These are phyloP conservation scores for Apamea anceps DNA, from an alignment of 2,888 invertebrate species.

Conservation along the genomic window DNA sequence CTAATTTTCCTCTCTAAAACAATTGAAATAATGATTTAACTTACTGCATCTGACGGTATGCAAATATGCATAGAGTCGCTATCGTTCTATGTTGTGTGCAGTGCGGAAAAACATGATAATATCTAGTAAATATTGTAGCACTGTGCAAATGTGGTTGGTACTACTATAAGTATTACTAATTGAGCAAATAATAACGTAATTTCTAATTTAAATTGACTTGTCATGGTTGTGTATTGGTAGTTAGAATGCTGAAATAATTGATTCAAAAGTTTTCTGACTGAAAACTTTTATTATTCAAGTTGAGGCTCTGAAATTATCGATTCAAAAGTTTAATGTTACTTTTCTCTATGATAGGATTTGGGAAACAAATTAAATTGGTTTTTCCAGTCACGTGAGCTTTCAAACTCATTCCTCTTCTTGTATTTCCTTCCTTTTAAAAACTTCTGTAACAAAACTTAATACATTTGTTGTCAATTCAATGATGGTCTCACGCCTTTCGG, in stretches of 20 bases:
- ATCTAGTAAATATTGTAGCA: slow-evolving; percentile 38
- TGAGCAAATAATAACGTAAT: slow-evolving; percentile 51
- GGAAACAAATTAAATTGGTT: background rate
- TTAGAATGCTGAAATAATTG: background rate
- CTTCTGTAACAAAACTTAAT: background rate
- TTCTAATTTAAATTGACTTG: slow-evolving; percentile 21
- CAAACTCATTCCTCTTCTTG: background rate
- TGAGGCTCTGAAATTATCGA: background rate
- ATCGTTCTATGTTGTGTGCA: slow-evolving; percentile 22
- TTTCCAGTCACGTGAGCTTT: background rate
- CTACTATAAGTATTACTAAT: slow-evolving; percentile 38
- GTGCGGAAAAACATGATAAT: slow-evolving; percentile 50
- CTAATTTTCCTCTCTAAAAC: slow-evolving; percentile 39
- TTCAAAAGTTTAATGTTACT: background rate
- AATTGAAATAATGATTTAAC: slow-evolving; percentile 38
- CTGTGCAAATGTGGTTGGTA: slow-evolving; percentile 7
- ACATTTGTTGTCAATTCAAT: background rate
- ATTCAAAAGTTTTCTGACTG: background rate
- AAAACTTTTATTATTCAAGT: background rate
- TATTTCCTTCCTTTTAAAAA: background rate
- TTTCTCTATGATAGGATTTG: background rate
- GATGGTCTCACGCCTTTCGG: background rate
- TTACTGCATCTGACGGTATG: slow-evolving; percentile 14
- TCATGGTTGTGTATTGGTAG: slow-evolving; percentile 9
- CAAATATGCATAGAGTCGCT: slow-evolving; percentile 40